phyloP scores from a whole-genome alignment of 2,888 invertebrate genomes.

The Agelastica alni region DNA sequence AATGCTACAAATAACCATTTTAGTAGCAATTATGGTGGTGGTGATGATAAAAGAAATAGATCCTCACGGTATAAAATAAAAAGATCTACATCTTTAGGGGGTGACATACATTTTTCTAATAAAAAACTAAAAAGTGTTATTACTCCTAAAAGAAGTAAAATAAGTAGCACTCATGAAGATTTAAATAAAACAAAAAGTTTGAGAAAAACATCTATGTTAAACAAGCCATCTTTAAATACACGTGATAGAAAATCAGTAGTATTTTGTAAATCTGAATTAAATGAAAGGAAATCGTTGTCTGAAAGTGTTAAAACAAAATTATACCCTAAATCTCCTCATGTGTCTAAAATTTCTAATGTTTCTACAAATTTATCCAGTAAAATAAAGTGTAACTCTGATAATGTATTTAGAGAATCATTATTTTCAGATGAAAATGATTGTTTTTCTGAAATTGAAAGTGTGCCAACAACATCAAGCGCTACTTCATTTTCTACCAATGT shows the following conservation, averaged over 20 bases:
- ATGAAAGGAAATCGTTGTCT: neutral
- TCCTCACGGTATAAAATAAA: neutral
- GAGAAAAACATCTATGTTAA: neutral
- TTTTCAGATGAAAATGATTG: neutral
- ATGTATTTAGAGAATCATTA: neutral
- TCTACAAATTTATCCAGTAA: neutral
- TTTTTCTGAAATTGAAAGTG: neutral
- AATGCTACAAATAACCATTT: neutral
- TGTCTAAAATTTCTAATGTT: neutral
- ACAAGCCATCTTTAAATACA: neutral
- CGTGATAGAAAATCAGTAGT: neutral
- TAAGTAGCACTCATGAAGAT: no score
- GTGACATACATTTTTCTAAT: neutral
- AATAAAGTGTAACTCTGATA: neutral
- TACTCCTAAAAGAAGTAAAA: neutral
- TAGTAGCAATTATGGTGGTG: no score
- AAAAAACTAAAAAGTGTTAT: neutral
- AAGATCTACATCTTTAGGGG: neutral
- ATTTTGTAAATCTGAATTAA: neutral
- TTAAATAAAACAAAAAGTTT: neutral
- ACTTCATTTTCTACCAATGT: neutral
- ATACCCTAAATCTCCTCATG: conserved; percentile 3
- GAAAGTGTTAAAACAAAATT: neutral
- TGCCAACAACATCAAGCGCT: neutral
- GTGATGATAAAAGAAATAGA: neutral